These are phyloP conservation scores for Clarias magur DNA, from an alignment of 2,113 vertebrate species.

Conservation along the genomic window DNA sequence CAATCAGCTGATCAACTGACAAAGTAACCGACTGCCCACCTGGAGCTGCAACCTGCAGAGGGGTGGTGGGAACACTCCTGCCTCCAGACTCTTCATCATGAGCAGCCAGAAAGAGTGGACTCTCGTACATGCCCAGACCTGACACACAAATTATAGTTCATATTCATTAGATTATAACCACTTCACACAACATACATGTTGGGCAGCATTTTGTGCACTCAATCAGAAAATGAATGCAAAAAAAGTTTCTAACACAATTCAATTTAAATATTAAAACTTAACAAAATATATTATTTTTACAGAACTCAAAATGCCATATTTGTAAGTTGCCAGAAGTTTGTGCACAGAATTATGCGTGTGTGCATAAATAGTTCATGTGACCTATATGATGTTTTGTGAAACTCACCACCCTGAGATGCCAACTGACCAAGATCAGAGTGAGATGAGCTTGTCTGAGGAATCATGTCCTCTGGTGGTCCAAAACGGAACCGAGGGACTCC, in stretches of 20 bases:
- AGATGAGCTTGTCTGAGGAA: conserved; percentile 86
- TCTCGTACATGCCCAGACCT: conserved; percentile 98
- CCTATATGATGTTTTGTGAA: background rate
- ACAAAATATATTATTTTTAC: no score
- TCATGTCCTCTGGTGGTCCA: conserved; percentile 93
- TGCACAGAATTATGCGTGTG: no score
- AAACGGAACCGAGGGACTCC: conserved; percentile 94
- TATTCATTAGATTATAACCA: background rate
- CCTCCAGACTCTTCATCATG: conserved; percentile 97
- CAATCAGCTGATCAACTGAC: background rate
- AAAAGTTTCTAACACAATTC: no score
- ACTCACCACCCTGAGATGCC: conserved; percentile 93
- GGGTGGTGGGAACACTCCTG: conserved; percentile 94
- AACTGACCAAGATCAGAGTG: conserved; percentile 95
- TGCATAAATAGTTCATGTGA: no score
- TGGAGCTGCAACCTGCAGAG: conserved; percentile 91
- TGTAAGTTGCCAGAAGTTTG: no score
- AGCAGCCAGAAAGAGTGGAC: conserved; percentile 88
- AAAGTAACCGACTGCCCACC: conserved; percentile 67
- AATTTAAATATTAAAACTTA: no score
- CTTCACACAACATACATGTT: background rate
- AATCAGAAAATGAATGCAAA: no score
- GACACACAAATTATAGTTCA: conserved; percentile 12
- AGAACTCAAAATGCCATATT: no score
- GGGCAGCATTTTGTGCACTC: no score